Evolutionary conservation across 1,140 invertebrate genomes (phyloP), one percentile per base, ranked within the genome.

Genomic region (Temnothorax curvispinosus): DNA sequence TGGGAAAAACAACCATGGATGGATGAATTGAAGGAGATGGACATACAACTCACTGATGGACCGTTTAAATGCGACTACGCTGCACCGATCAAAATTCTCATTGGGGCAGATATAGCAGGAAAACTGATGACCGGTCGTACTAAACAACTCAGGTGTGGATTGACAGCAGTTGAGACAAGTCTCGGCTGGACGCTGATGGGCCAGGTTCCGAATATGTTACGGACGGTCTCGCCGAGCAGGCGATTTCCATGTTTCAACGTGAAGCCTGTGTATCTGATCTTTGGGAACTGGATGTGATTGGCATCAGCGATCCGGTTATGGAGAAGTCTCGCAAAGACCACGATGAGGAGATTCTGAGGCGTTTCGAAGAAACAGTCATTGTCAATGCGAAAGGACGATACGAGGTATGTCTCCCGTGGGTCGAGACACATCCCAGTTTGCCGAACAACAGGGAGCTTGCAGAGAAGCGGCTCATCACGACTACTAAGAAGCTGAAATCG

Each of bases 211-310:
- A 6, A 44, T 1, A 7, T 44, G 8, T 9, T 44, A 9, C 7
- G 3, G 8, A 9, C 7, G 7, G 7, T 44, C 7, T 44, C 8
- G 44, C 44, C 0, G 44, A 6, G 44, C 44, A 47, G 44, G 9
- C 1, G 0, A 47, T 47, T 47, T 47, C 44, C 1, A 47, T 47
- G 44, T 47, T 47, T 47, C 44, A 47, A 0, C 44, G 44, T 11
- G 44, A 47, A 47, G 44, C 44, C 44, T 47, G 44, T 47, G 44
- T 54, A 1, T 54, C 52, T 6, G 89, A 94, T 58, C 89, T 95
- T 32, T 95, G 94, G 94, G 50, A 65, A 8, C 74, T 95, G n/a
- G 94, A 95, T 69, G 86, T 88, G 4, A 47, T 95, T 11, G 94
- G 94, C 27, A 94, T 95, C n/a, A 76, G 41, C 32, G 93, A 95